Conservation (phyloP, 2,888 invertebrate species). For the Drosophila monieri region DNA sequence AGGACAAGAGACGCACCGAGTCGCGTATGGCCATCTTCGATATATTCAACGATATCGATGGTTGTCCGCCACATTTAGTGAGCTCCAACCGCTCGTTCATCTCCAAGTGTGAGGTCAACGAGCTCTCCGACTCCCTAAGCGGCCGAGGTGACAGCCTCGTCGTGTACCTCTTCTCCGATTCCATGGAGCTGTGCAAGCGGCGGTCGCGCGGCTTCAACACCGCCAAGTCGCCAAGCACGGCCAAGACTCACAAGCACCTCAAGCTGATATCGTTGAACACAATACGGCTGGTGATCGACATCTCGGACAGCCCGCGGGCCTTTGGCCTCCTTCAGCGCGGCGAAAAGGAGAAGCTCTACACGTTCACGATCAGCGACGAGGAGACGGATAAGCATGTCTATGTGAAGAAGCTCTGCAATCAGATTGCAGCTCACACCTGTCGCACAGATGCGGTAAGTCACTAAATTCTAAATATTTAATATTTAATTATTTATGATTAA, state of each 20-base stretch:
- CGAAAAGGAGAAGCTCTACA: constrained; percentile 94
- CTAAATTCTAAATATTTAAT: background rate
- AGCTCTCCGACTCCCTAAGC: constrained; percentile 92
- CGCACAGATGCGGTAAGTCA: constrained; percentile 94
- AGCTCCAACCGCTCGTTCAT: constrained; percentile 96
- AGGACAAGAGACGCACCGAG: constrained; percentile 98
- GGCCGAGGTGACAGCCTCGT: constrained; percentile 94
- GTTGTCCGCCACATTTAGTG: constrained; percentile 96
- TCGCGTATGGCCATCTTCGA: constrained; percentile 98
- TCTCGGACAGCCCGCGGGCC: constrained; percentile 94
- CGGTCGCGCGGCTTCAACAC: constrained; percentile 90
- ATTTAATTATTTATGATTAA: background rate
- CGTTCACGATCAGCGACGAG: constrained; percentile 93
- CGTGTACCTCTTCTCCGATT: constrained; percentile 96
- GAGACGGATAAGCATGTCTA: constrained; percentile 92
- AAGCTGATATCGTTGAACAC: constrained; percentile 94
- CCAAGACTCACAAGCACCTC: constrained; percentile 95
- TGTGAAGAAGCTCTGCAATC: constrained; percentile 92
- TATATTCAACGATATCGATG: constrained; percentile 98
- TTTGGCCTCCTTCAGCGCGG: constrained; percentile 95
- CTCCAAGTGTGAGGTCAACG: constrained; percentile 93
- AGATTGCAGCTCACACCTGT: constrained; percentile 96
- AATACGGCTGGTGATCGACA: constrained; percentile 95
- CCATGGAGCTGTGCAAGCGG: constrained; percentile 95
- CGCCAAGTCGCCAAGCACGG: constrained; percentile 89